phyloP scores from a whole-genome alignment of 2,888 invertebrate species.

The Charanyca ferruginea region DNA sequence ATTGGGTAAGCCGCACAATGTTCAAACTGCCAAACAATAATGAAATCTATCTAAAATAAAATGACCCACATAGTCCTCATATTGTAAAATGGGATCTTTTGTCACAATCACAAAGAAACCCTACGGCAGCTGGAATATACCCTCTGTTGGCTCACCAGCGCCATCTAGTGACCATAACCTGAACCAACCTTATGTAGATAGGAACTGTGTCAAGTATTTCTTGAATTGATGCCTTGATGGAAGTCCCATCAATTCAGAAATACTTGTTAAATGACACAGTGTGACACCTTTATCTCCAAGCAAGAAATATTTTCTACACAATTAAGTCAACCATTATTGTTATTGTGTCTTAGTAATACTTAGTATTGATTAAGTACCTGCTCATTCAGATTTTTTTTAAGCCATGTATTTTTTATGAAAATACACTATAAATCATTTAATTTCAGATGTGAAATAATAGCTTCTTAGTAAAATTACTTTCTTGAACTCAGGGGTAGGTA shows the following conservation, averaged over 20 bases:
- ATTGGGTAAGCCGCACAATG: not conserved
- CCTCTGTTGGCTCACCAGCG: conserved; percentile 39
- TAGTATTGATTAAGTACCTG: conserved; percentile 2
- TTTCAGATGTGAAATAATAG: not conserved
- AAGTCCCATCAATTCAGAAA: not conserved
- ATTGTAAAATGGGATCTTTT: not conserved
- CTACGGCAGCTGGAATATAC: conserved; percentile 30
- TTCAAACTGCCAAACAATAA: not conserved
- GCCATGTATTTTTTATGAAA: not conserved
- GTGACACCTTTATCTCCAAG: not conserved
- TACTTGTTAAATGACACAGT: not conserved
- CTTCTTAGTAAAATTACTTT: not conserved
- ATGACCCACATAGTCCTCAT: not conserved
- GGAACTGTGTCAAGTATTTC: conserved; percentile 39
- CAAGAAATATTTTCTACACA: not conserved
- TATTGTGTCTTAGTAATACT: not conserved
- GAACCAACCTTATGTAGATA: conserved; percentile 23
- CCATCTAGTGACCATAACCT: conserved; percentile 62
- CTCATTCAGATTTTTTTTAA: too few relatives aligned
- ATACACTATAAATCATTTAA: not conserved
- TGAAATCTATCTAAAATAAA: not conserved
- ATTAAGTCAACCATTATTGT: conserved; percentile 1
- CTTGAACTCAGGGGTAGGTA: not conserved
- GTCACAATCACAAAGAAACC: conserved; percentile 28
- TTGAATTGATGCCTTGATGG: not conserved